phyloP scores from a whole-genome alignment of 2,797 vertebrate species.

The Phylloscopus collybita region DNA sequence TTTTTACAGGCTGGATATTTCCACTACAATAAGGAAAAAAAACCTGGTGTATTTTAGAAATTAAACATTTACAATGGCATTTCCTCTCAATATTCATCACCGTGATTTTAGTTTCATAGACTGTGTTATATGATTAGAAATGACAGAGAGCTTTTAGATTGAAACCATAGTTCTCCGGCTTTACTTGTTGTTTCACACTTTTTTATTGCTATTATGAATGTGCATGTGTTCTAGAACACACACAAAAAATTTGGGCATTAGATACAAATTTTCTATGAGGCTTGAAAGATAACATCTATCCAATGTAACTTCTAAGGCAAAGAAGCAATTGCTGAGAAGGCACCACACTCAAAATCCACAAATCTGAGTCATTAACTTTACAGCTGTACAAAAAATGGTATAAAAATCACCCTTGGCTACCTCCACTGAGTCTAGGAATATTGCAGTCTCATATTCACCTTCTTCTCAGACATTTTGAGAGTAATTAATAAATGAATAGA shows the following conservation, averaged over 20 bases:
- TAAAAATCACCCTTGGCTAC: not conserved
- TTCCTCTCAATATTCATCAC: not conserved
- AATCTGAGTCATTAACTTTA: not conserved
- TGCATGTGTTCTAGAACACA: not conserved
- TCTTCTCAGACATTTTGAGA: not conserved
- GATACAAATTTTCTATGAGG: slow-evolving; percentile 27
- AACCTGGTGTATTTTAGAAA: not conserved
- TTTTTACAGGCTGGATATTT: not conserved
- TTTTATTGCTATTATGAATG: slow-evolving; percentile 22
- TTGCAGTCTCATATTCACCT: not conserved
- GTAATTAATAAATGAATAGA: not conserved
- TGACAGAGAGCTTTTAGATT: not conserved
- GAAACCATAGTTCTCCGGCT: not conserved
- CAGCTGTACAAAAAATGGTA: not conserved
- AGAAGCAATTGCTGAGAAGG: slow-evolving; percentile 20
- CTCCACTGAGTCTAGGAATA: not conserved
- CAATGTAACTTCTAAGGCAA: slow-evolving; percentile 38
- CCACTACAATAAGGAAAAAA: not conserved
- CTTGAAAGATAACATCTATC: slow-evolving; percentile 1
- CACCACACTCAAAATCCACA: slow-evolving; percentile 16
- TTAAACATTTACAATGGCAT: not conserved
- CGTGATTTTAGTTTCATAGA: not conserved
- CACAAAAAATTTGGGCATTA: not conserved
- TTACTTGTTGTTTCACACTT: not conserved
- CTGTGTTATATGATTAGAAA: not conserved